Percentiles rank a stretch among this genome's conserved stretches.
Conservation (phyloP, 2,113 vertebrate species). For the Calcarius ornatus region DNA sequence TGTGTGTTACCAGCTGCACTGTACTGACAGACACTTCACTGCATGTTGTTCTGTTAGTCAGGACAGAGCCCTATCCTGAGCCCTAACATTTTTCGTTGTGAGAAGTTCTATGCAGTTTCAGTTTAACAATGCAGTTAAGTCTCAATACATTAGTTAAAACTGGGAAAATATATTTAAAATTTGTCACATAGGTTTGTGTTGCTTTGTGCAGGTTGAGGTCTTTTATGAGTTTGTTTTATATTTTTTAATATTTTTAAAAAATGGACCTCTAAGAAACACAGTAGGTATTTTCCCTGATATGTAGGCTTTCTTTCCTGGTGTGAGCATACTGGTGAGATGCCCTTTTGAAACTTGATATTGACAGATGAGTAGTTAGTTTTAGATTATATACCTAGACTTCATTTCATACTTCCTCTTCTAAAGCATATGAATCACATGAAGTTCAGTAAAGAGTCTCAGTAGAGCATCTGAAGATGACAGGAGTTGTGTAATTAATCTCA, state of each 20-base stretch:
- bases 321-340: neutral
- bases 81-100: neutral
- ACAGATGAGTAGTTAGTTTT: neutral
- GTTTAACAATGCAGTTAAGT: neutral
- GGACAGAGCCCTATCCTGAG: neutral
- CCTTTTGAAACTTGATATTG: neutral
- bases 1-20: neutral
- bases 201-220: neutral
- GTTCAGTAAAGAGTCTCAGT: rapidly evolving
- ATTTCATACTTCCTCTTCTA: neutral
- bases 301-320: neutral
- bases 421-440: neutral
- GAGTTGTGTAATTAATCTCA: neutral
- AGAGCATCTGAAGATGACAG: neutral
- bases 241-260: neutral
- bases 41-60: neutral
- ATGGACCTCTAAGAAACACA: neutral
- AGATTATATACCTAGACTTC: neutral
- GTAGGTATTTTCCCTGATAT: neutral
- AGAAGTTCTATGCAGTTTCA: neutral
- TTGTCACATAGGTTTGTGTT: neutral
- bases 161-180: neutral
- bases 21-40: neutral
- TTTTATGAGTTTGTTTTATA: neutral
- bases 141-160: rapidly evolving